Conservation (phyloP, 2,888 invertebrate genomes). For the Volucella inanis region DNA sequence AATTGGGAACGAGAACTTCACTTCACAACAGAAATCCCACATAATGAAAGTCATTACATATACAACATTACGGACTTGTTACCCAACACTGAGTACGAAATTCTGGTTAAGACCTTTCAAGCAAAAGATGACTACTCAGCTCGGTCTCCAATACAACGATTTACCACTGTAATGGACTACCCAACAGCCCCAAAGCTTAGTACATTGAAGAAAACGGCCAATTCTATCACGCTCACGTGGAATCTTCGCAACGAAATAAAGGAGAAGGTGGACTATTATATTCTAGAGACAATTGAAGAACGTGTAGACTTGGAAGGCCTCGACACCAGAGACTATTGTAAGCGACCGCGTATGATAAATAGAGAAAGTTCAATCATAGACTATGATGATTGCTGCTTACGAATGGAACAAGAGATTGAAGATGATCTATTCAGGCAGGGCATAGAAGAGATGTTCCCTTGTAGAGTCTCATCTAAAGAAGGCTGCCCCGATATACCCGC, state of each 20-base stretch:
- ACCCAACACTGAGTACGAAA: constrained; percentile 89
- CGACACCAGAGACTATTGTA: constrained; percentile 84
- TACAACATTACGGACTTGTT: constrained; percentile 84
- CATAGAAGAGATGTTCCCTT: constrained; percentile 77
- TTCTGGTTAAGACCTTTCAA: constrained; percentile 88
- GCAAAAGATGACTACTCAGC: constrained; percentile 81
- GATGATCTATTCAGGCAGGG: constrained; percentile 77
- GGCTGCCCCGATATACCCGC: constrained; percentile 75
- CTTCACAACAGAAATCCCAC: constrained; percentile 75
- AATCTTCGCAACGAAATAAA: constrained; percentile 77
- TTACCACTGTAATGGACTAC: constrained; percentile 85
- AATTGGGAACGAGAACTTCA: constrained; percentile 79
- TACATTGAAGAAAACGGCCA: constrained; percentile 79
- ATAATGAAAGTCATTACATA: constrained; percentile 77
- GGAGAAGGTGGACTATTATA: constrained; percentile 81
- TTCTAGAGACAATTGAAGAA: constrained; percentile 80
- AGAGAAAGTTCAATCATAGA: constrained; percentile 76
- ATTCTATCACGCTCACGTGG: constrained; percentile 85
- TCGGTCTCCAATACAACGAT: constrained; percentile 83
- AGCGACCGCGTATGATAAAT: constrained; percentile 71
- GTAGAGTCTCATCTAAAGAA: constrained; percentile 74
- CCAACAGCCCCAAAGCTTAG: constrained; percentile 82
- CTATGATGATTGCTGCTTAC: constrained; percentile 79
- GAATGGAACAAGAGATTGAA: constrained; percentile 76
- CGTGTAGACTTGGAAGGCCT: constrained; percentile 81